Evolutionary conservation across 2,888 invertebrate genomes (phyloP).

Genomic region (Drosophila mulleri): DNA sequence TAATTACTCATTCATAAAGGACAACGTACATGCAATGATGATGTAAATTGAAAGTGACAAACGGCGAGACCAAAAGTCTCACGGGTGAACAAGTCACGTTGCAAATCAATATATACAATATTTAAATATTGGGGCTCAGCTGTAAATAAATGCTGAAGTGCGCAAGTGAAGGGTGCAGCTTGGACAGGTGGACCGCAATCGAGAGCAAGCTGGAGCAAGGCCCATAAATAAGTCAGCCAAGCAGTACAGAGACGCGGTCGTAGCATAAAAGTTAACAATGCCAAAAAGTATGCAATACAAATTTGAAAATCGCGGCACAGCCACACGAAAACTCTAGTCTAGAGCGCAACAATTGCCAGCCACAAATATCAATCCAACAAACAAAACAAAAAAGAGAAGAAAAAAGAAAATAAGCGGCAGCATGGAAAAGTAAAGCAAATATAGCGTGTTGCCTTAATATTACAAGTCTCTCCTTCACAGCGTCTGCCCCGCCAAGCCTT

Average conservation of each 20-base stretch:
- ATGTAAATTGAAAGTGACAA: background rate
- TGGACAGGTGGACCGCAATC: slow-evolving; percentile 53
- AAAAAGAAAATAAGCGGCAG: background rate
- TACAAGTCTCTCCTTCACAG: slow-evolving; percentile 41
- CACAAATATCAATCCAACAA: slow-evolving; percentile 67
- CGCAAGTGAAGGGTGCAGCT: slow-evolving; percentile 37
- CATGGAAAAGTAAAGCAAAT: slow-evolving; percentile 34
- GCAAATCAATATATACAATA: background rate
- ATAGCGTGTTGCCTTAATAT: slow-evolving; percentile 53
- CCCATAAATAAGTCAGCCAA: slow-evolving; percentile 52
- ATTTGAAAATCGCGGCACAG: slow-evolving; percentile 42
- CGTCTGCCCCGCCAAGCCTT: background rate
- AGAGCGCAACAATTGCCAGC: slow-evolving; percentile 67
- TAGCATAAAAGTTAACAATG: slow-evolving; percentile 50
- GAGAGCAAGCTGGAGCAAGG: slow-evolving; percentile 13
- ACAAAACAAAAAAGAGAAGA: no score
- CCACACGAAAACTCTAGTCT: slow-evolving; percentile 31
- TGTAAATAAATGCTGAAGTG: slow-evolving; percentile 55
- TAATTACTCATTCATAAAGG: no score
- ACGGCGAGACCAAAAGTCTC: background rate
- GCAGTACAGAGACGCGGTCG: slow-evolving; percentile 14
- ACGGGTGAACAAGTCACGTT: background rate
- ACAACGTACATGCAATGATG: background rate
- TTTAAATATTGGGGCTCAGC: background rate
- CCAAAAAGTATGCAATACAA: slow-evolving; percentile 59